These are phyloP conservation scores for Limnephilus lunatus DNA, from an alignment of 2,888 invertebrate species.

Conservation along the genomic window DNA sequence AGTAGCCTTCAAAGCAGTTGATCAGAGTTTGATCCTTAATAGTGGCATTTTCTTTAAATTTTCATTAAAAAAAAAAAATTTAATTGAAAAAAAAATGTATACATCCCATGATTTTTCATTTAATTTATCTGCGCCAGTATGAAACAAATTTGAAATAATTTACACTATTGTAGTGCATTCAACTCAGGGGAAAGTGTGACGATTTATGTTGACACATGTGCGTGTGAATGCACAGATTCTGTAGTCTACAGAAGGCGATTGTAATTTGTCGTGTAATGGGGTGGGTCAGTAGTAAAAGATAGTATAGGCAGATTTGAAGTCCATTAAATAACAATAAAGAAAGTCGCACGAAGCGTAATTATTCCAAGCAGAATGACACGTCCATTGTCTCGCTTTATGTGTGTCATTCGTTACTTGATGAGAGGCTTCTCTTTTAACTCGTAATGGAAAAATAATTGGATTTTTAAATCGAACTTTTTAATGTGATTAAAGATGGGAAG, in stretches of 20 bases:
- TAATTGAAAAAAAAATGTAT: no score
- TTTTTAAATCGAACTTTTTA: background rate
- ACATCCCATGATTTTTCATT: no score
- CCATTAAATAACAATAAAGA: conserved; percentile 15
- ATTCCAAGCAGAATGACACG: background rate
- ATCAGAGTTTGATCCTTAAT: no score
- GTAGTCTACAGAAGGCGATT: background rate
- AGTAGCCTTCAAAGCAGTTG: no score
- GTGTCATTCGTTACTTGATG: conserved; percentile 17
- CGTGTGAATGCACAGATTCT: background rate
- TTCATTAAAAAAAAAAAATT: no score
- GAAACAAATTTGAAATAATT: background rate
- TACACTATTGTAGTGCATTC: background rate
- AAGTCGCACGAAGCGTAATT: conserved; percentile 16
- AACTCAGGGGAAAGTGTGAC: conserved; percentile 5
- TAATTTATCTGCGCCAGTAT: no score
- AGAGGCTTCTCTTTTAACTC: background rate
- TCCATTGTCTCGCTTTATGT: conserved; percentile 10
- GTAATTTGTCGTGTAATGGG: background rate
- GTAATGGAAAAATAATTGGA: conserved; percentile 12
- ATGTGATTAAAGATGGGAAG: background rate
- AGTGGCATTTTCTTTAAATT: no score
- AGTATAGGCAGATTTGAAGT: background rate
- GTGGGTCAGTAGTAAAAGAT: conserved; percentile 1
- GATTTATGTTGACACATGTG: background rate